Evolutionary conservation across 2,113 vertebrate genomes (phyloP).

Genomic region (Litocranius walleri): DNA sequence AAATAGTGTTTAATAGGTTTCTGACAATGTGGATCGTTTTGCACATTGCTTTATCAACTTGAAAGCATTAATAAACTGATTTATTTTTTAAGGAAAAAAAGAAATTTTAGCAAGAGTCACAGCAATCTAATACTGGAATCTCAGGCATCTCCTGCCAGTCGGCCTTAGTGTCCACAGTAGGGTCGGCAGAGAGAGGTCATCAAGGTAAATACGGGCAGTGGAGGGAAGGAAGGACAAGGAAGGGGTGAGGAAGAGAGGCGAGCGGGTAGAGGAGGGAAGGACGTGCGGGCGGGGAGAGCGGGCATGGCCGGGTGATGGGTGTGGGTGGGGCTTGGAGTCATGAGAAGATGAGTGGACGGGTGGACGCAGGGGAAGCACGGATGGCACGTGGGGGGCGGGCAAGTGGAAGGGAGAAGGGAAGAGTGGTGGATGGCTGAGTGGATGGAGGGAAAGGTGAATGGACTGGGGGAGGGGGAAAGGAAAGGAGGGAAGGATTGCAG

Average conservation of each 20-base stretch:
- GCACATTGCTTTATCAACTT: conserved; percentile 86
- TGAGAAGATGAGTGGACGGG: not conserved
- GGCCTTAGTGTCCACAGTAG: fast-evolving
- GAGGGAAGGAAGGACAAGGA: not conserved
- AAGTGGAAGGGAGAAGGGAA: not conserved
- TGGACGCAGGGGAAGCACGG: fast-evolving
- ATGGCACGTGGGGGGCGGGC: fast-evolving
- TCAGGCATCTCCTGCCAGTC: no score
- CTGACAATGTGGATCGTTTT: conserved; percentile 84
- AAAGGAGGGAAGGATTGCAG: fast-evolving
- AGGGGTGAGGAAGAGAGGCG: not conserved
- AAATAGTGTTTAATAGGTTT: conserved; percentile 87
- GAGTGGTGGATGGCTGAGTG: not conserved
- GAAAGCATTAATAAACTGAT: conserved; percentile 89
- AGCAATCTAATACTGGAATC: not conserved
- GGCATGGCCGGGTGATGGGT: fast-evolving
- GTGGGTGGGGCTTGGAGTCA: not conserved
- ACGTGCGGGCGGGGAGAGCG: fast-evolving
- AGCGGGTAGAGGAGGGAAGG: not conserved
- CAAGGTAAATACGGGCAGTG: fast-evolving
- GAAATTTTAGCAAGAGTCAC: not conserved
- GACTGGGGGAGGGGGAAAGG: fast-evolving
- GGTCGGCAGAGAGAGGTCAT: not conserved
- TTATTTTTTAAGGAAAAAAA: conserved; percentile 49
- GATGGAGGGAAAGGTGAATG: not conserved